Evolutionary conservation across 2,888 invertebrate genomes (phyloP), one percentile per base, ranked within the genome.

Genomic region (Calephelis perditalis): DNA sequence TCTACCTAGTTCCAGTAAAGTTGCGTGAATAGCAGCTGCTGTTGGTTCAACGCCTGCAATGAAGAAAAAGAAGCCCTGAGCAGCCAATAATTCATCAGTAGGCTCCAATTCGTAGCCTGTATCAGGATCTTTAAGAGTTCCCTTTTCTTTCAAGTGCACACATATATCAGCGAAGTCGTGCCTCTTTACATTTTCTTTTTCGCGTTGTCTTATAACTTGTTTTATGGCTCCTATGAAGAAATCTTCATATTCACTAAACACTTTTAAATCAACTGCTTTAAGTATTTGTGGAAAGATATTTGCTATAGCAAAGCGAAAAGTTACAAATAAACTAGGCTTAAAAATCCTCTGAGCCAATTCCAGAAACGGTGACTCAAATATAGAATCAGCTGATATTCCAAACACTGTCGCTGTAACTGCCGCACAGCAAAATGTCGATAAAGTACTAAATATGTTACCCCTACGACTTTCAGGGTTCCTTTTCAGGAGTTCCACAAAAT

Each of bases 1-100:
- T 46, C 72, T 69, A 4, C 86, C 86, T 0, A 89, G 67, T 68
- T 47, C 47, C 2, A 26, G 7, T 15, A 47, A 15, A 12, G 47
- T 47, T 47, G 47, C 47, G 15, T 47, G 47, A 9, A 86, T 72
- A 1, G 75, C 70, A 7, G 75, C 73, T 0, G 84, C 80, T 3
- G 80, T 73, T 0, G 84, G 81, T 45, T 86, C 85, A 4, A 81
- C 80, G 0, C 86, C 86, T 45, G 83, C 86, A 44, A 71, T 68
- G 57, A 80, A 82, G 68, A 82, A 84, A 63, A 86, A 77, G 57
- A 84, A 80, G 0, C 76, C 78, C 65, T 85, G 82, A 7, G 82
- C 79, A 9, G 78, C 76, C 37, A 83, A 55, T 3, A 79, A 46
- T 56, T 78, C 81, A 62, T 80, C 81, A 0, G 83, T 79, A 0